These are phyloP conservation scores for Tribolium freemani DNA, from an alignment of 2,888 invertebrate species.

Conservation along the genomic window DNA sequence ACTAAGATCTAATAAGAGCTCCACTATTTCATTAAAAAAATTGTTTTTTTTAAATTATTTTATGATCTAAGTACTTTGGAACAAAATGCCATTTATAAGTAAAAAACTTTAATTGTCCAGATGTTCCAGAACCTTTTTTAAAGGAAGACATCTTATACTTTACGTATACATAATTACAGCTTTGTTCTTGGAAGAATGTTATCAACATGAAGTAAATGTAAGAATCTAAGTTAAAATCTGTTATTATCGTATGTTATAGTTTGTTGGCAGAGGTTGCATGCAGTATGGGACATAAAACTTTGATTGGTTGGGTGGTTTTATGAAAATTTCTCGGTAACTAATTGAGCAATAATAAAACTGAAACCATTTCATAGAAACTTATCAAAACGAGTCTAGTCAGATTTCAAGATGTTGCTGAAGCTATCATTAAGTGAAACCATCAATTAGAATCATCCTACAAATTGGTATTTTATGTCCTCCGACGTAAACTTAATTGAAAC, in stretches of 20 bases:
- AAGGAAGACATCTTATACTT: neutral
- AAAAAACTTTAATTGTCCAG: neutral
- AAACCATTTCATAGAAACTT: slow-evolving; percentile 10
- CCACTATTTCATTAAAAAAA: too few species aligned
- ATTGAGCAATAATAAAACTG: slow-evolving; percentile 7
- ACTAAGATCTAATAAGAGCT: too few species aligned
- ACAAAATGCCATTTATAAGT: neutral
- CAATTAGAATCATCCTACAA: slow-evolving; percentile 31
- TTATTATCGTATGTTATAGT: neutral
- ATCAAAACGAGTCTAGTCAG: slow-evolving; percentile 11
- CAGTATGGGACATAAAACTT: neutral
- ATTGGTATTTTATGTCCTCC: slow-evolving; percentile 32
- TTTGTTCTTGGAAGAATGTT: neutral
- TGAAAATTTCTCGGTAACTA: neutral
- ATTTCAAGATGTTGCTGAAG: slow-evolving; percentile 9
- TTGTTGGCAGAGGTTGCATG: neutral
- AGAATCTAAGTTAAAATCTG: neutral
- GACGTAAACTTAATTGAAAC: slow-evolving; percentile 41
- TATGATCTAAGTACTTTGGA: neutral
- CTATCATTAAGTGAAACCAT: slow-evolving; percentile 20
- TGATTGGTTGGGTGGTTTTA: neutral
- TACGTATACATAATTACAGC: neutral
- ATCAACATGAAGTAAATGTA: neutral
- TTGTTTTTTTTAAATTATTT: too few species aligned
- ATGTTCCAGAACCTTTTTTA: neutral